phyloP scores from a whole-genome alignment of 1,140 invertebrate genomes.

The Andrena cerasifolii region DNA sequence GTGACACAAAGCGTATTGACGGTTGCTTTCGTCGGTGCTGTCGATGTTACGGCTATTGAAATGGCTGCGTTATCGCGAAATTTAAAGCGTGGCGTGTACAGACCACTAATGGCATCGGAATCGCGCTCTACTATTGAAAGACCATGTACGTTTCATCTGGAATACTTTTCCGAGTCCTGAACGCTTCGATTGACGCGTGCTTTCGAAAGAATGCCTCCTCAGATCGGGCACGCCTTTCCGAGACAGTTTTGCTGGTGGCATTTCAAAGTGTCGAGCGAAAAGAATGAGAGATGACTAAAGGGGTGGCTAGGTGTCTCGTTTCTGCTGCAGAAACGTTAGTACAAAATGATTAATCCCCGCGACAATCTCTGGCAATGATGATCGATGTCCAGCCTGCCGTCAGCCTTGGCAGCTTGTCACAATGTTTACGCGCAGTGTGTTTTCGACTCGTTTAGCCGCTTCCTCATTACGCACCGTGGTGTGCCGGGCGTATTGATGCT shows the following conservation, averaged over 20 bases:
- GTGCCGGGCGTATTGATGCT: constrained; percentile 85
- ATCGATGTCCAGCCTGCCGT: background rate
- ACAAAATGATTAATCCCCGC: background rate
- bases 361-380: background rate
- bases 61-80: background rate
- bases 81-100: background rate
- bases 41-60: background rate
- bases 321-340: too few relatives aligned
- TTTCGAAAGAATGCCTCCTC: too few relatives aligned
- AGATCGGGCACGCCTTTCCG: too few relatives aligned
- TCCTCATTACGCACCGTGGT: constrained; percentile 81
- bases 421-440: background rate
- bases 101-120: background rate
- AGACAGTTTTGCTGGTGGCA: too few relatives aligned
- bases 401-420: background rate
- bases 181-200: too few relatives aligned
- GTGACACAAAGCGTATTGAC: background rate
- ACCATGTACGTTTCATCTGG: too few relatives aligned
- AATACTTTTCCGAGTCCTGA: too few relatives aligned
- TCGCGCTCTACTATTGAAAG: too few relatives aligned
- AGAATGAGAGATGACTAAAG: too few relatives aligned
- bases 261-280: too few relatives aligned
- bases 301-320: too few relatives aligned
- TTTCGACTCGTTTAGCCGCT: constrained; percentile 35
- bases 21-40: constrained; percentile 1